Percentiles rank a stretch among this genome's conserved stretches.
phyloP scores from a whole-genome alignment of 2,113 vertebrate genomes.

The Archilochus colubris region DNA sequence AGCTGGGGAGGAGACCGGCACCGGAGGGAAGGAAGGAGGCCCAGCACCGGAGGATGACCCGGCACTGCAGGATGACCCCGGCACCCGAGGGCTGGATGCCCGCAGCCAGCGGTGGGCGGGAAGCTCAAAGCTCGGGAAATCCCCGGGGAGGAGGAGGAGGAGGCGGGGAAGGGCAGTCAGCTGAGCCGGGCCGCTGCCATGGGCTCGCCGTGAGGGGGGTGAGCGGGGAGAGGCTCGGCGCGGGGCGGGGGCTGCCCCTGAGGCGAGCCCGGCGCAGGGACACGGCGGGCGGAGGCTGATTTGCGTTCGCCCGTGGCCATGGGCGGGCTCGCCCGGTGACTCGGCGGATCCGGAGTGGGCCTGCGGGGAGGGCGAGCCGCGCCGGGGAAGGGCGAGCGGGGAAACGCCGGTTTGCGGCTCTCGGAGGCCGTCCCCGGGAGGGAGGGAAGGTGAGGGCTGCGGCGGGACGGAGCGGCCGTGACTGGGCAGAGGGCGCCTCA shows the following conservation, averaged over 20 bases:
- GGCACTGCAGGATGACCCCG: not conserved
- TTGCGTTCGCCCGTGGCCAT: fast-evolving
- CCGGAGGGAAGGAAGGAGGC: too few species aligned
- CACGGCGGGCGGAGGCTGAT: too few species aligned
- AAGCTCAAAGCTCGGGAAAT: not conserved
- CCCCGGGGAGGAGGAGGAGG: not conserved
- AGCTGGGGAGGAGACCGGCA: not conserved
- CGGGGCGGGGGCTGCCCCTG: not conserved
- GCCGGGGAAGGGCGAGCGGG: not conserved
- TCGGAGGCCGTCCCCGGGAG: not conserved
- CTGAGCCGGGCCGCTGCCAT: slow-evolving; percentile 3
- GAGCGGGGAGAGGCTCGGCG: not conserved
- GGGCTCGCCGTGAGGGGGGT: slow-evolving; percentile 9
- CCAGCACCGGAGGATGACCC: too few species aligned
- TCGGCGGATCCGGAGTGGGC: not conserved
- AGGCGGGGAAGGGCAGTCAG: not conserved
- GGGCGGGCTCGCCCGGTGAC: not conserved
- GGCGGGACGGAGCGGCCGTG: not conserved
- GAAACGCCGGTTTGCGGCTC: not conserved
- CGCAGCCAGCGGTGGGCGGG: not conserved
- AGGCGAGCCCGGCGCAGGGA: not conserved
- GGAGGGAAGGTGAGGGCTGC: not conserved
- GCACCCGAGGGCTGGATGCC: not conserved
- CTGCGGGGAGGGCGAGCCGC: not conserved
- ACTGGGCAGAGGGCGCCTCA: not conserved